These are phyloP conservation scores for Anastatus disparis DNA, from an alignment of 1,140 invertebrate genomes.

Conservation along the genomic window DNA sequence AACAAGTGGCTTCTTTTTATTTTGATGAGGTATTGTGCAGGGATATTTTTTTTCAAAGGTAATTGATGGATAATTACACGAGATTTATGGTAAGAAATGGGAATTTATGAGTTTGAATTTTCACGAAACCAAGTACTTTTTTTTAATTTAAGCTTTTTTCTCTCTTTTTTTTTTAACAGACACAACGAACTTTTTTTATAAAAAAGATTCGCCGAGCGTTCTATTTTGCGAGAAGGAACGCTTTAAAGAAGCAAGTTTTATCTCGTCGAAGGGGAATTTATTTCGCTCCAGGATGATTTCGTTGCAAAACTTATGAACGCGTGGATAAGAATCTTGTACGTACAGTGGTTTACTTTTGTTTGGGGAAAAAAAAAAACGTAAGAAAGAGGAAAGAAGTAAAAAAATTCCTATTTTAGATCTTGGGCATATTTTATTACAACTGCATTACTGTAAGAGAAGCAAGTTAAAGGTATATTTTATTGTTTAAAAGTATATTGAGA, in stretches of 20 bases:
- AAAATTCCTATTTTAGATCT: too few species aligned
- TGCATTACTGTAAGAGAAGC: neutral
- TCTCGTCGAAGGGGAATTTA: neutral
- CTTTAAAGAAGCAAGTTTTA: constrained; percentile 13
- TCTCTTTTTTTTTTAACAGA: too few species aligned
- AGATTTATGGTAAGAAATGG: constrained; percentile 22
- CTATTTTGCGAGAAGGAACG: too few species aligned
- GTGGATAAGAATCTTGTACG: constrained; percentile 11
- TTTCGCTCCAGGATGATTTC: constrained; percentile 12
- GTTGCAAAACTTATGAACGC: constrained; percentile 9
- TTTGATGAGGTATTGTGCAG: too few species aligned
- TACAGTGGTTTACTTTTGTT: neutral
- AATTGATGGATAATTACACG: constrained; percentile 40
- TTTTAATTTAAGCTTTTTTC: too few species aligned
- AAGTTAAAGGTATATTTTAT: neutral
- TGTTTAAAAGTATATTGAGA: neutral
- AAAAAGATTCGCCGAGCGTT: too few species aligned
- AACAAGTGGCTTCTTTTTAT: neutral
- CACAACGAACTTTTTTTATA: too few species aligned
- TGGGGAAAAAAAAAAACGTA: too few species aligned
- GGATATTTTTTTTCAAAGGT: neutral
- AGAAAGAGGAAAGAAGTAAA: too few species aligned
- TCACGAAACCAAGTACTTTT: too few species aligned
- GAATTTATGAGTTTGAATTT: constrained; percentile 31
- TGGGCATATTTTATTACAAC: constrained; percentile 16